phyloP scores from a whole-genome alignment of 2,113 vertebrate species.

The Etheostoma spectabile region DNA sequence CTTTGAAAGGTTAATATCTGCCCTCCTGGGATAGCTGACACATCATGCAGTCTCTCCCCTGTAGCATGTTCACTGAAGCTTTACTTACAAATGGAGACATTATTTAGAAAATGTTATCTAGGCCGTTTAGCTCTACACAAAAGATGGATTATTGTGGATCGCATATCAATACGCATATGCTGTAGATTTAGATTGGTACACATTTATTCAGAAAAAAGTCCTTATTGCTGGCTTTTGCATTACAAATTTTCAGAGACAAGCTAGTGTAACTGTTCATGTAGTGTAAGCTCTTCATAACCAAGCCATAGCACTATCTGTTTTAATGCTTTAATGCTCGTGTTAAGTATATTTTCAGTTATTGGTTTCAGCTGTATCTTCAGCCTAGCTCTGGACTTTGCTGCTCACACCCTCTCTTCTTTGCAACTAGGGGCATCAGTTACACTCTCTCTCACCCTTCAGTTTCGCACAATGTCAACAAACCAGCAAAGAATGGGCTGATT shows the following conservation, averaged over 20 bases:
- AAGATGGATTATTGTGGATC: not conserved
- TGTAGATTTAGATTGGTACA: no score
- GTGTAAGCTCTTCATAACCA: not conserved
- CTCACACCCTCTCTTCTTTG: not conserved
- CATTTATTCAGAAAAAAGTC: no score
- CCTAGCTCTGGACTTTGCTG: not conserved
- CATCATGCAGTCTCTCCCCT: not conserved
- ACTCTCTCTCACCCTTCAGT: not conserved
- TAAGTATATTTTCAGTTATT: not conserved
- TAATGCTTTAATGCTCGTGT: not conserved
- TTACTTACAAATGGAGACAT: constrained; percentile 2
- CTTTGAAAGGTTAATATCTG: constrained; percentile 58
- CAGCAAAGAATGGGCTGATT: not conserved
- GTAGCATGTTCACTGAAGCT: constrained; percentile 16
- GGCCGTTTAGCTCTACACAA: not conserved
- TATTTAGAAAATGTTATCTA: not conserved
- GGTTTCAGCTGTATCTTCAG: constrained; percentile 4
- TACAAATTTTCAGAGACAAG: not conserved
- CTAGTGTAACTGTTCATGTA: not conserved
- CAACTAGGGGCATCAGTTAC: not conserved
- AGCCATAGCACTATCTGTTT: not conserved
- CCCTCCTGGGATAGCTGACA: constrained; percentile 39
- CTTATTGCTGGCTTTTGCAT: not conserved
- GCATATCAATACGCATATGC: not conserved
- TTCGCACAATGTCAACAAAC: not conserved